Percentiles rank a stretch among this genome's conserved stretches.
Evolutionary conservation across 1,140 invertebrate species (phyloP).

Genomic region (Eupristina koningsbergeri): DNA sequence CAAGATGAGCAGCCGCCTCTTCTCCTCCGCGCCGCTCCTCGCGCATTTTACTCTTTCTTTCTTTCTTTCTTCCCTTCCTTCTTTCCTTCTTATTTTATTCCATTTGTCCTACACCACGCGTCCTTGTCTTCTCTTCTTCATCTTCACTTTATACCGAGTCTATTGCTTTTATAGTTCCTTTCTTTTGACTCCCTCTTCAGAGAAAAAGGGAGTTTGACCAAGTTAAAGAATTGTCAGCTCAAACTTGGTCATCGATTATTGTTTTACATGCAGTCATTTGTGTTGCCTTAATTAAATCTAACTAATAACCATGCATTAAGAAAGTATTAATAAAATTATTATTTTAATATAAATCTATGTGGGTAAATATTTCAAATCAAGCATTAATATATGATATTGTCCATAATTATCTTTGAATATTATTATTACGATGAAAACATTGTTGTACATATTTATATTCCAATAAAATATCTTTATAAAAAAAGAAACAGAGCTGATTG

Average conservation of each 20-base stretch:
- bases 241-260: slow-evolving; percentile 31
- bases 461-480: too few species aligned
- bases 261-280: background rate
- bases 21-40: slow-evolving; percentile 42
- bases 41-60: slow-evolving; percentile 55
- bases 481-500: too few species aligned
- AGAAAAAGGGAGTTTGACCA: slow-evolving; percentile 38
- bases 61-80: slow-evolving; percentile 50
- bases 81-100: slow-evolving; percentile 48
- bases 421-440: background rate
- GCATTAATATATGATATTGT: too few species aligned
- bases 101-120: slow-evolving; percentile 11
- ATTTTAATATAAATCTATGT: background rate
- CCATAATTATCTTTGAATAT: background rate
- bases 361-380: too few species aligned
- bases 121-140: slow-evolving; percentile 51
- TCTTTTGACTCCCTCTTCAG: slow-evolving; percentile 33
- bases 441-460: too few species aligned
- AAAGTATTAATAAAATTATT: background rate
- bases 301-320: background rate
- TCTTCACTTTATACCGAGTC: slow-evolving; percentile 41
- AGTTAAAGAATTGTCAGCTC: slow-evolving; percentile 24
- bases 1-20: slow-evolving; percentile 59
- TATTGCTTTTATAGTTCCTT: slow-evolving; percentile 11
- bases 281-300: background rate